phyloP scores from a whole-genome alignment of 2,797 vertebrate species.

The Prionace glauca region DNA sequence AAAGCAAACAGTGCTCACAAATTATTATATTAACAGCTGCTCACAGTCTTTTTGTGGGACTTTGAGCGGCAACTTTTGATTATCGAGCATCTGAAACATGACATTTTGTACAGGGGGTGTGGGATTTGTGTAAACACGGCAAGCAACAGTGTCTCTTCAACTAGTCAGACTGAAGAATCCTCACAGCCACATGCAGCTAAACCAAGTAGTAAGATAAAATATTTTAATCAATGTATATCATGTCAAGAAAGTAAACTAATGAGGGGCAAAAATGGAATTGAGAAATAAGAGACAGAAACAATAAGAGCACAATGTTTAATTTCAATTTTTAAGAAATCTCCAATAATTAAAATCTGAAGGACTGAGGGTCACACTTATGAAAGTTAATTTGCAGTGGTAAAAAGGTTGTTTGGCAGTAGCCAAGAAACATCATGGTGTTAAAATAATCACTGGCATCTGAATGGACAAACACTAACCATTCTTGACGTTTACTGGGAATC shows the following conservation, averaged over 20 bases:
- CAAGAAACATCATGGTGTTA: background rate
- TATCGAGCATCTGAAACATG: too few species aligned
- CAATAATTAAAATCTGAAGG: background rate
- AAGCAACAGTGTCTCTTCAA: too few species aligned
- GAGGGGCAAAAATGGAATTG: background rate
- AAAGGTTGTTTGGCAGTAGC: background rate
- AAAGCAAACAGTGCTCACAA: too few species aligned
- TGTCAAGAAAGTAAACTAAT: background rate
- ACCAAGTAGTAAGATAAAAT: background rate
- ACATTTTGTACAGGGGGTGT: too few species aligned
- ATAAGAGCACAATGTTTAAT: background rate
- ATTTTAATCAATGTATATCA: background rate
- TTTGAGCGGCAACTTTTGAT: too few species aligned
- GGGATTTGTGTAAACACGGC: too few species aligned
- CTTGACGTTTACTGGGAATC: background rate
- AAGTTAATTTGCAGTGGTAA: background rate
- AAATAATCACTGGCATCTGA: background rate
- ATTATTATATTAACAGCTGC: too few species aligned
- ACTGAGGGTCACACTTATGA: background rate
- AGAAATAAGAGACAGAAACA: background rate
- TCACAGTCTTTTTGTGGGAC: too few species aligned
- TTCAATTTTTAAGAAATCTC: background rate
- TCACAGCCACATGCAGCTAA: background rate
- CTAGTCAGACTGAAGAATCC: too few species aligned
- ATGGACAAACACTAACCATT: background rate